These are phyloP conservation scores for Cepaea nemoralis DNA, from an alignment of 1,140 invertebrate species.

Conservation along the genomic window DNA sequence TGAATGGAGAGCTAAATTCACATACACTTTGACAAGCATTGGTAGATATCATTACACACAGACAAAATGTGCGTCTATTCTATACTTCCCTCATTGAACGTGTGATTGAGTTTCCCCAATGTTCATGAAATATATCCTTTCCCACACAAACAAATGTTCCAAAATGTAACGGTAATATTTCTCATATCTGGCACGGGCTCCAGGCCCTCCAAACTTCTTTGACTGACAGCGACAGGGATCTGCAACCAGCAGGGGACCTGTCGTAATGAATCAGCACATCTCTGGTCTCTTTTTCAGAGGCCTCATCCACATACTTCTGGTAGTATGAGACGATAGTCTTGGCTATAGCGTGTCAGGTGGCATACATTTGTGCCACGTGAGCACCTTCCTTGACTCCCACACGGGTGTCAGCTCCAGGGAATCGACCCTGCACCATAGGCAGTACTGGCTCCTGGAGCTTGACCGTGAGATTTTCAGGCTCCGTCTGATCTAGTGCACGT, in stretches of 20 bases:
- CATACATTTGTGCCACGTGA: conserved; percentile 97
- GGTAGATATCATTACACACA: no score
- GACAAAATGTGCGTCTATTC: no score
- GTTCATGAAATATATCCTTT: no score
- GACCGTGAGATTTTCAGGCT: conserved; percentile 92
- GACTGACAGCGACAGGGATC: conserved; percentile 98
- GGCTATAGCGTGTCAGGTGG: conserved; percentile 97
- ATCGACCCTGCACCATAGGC: conserved; percentile 93
- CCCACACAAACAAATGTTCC: no score
- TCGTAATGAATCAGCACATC: conserved; percentile 98
- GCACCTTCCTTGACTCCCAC: conserved; percentile 98
- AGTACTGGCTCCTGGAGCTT: conserved; percentile 95
- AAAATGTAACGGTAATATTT: conserved; percentile 84
- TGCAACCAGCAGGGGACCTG: conserved; percentile 94
- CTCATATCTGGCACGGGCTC: conserved; percentile 98
- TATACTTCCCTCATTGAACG: no score
- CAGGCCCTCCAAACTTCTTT: conserved; percentile 99
- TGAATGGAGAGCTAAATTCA: no score
- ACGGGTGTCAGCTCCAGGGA: conserved; percentile 95
- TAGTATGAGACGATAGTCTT: conserved; percentile 98
- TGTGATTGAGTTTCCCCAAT: no score
- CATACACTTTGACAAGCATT: no score
- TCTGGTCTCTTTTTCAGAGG: conserved; percentile 99
- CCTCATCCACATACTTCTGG: conserved; percentile 99
- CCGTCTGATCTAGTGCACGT: conserved; percentile 91